Evolutionary conservation across 2,113 vertebrate species (phyloP).

Genomic region (Puntigrus tetrazona): DNA sequence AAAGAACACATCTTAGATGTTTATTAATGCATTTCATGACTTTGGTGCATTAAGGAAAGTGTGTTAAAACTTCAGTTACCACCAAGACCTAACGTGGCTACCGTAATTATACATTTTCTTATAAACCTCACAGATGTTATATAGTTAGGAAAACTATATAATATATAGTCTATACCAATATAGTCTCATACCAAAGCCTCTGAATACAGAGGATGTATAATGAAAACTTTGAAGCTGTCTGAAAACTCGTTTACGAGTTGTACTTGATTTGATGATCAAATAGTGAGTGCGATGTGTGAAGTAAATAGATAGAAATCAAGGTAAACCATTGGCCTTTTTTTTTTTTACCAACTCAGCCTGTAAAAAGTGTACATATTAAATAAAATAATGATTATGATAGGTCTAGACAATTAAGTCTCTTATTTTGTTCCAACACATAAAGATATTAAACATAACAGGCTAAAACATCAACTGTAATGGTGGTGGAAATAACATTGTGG

Average conservation of each 20-base stretch:
- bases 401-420: too few relatives aligned
- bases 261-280: background rate
- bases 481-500: background rate
- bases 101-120: too few relatives aligned
- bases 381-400: too few relatives aligned
- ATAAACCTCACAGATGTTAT: background rate
- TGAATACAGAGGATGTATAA: background rate
- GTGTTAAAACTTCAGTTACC: background rate
- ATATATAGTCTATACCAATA: too few relatives aligned
- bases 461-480: background rate
- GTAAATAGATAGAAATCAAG: background rate
- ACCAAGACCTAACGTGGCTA: background rate
- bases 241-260: too few relatives aligned
- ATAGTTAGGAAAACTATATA: background rate
- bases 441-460: too few relatives aligned
- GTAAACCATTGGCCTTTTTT: background rate
- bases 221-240: background rate
- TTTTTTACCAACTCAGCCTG: too few relatives aligned
- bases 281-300: background rate
- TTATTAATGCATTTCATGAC: background rate
- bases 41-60: background rate
- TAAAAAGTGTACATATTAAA: too few relatives aligned
- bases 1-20: background rate
- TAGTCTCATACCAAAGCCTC: background rate
- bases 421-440: too few relatives aligned